A percentile compares a stretch with the other conserved stretches of the same genome.
Conservation (phyloP, 2,113 vertebrate genomes). For the Lota lota region DNA sequence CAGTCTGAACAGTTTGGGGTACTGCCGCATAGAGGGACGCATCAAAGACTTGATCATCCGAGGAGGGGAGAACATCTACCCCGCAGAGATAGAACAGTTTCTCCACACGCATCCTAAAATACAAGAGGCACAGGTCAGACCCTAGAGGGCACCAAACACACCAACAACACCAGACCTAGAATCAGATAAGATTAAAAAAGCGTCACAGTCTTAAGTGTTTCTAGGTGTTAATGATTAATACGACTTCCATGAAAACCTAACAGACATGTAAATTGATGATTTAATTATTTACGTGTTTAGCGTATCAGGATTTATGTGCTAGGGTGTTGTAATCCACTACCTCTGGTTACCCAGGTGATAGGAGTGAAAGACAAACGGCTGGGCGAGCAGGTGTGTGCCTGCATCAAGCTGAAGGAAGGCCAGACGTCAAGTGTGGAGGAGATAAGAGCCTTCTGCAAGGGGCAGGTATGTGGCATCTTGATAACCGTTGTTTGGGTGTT, state of each 20-base stretch:
- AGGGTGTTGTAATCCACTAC: not conserved
- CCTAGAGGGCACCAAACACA: constrained; percentile 31
- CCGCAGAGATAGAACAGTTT: constrained; percentile 87
- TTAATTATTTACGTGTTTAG: too few relatives aligned
- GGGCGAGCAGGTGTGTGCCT: constrained; percentile 94
- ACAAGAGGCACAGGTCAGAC: constrained; percentile 86
- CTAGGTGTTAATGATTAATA: too few relatives aligned
- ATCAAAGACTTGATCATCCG: constrained; percentile 93
- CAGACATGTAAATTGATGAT: too few relatives aligned
- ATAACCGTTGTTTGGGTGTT: not conserved
- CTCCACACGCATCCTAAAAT: constrained; percentile 85
- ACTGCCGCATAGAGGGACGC: constrained; percentile 90
- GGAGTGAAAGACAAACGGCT: constrained; percentile 86
- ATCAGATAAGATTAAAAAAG: not conserved
- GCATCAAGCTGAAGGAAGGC: constrained; percentile 77
- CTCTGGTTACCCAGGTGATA: constrained; percentile 77
- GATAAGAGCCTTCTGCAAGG: constrained; percentile 86
- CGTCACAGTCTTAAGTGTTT: too few relatives aligned
- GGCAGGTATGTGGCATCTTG: constrained; percentile 73
- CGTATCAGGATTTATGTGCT: too few relatives aligned
- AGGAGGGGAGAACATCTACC: constrained; percentile 95
- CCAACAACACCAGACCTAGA: not conserved
- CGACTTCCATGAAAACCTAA: too few relatives aligned
- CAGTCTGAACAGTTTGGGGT: constrained; percentile 79
- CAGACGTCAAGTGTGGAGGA: constrained; percentile 77